phyloP scores from a whole-genome alignment of 2,113 vertebrate genomes.

The Nipponia nippon region DNA sequence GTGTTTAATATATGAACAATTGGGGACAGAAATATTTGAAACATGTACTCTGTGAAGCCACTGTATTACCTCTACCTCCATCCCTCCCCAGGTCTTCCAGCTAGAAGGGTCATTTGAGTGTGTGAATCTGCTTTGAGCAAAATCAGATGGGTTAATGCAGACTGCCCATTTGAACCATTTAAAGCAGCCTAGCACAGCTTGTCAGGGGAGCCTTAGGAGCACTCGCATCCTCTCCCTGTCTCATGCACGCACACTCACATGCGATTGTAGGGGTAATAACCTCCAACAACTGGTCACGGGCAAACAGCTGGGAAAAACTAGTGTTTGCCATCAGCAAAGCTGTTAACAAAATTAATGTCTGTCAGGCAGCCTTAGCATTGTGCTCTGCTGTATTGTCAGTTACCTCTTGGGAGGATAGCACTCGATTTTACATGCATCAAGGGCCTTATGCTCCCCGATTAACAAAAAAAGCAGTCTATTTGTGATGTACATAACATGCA shows the following conservation, averaged over 20 bases:
- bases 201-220: neutral
- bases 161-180: neutral
- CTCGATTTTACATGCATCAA: neutral
- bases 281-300: neutral
- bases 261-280: neutral
- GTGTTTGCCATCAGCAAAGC: neutral
- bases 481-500: neutral
- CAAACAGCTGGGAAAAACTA: neutral
- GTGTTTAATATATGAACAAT: neutral
- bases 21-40: neutral
- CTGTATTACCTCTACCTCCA: neutral
- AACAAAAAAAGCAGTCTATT: neutral
- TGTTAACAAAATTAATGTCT: neutral
- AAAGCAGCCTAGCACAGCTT: neutral
- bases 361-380: neutral
- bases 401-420: neutral
- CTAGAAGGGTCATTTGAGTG: neutral
- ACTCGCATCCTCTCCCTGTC: neutral
- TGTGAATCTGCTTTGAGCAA: neutral
- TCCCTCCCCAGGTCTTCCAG: neutral
- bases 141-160: neutral
- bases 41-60: neutral
- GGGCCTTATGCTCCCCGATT: neutral
- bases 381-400: neutral
- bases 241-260: rapidly evolving